Percentiles rank a stretch among this genome's conserved stretches.
Evolutionary conservation across 2,113 vertebrate species (phyloP).

Genomic region (Gnathochromis pfefferi): DNA sequence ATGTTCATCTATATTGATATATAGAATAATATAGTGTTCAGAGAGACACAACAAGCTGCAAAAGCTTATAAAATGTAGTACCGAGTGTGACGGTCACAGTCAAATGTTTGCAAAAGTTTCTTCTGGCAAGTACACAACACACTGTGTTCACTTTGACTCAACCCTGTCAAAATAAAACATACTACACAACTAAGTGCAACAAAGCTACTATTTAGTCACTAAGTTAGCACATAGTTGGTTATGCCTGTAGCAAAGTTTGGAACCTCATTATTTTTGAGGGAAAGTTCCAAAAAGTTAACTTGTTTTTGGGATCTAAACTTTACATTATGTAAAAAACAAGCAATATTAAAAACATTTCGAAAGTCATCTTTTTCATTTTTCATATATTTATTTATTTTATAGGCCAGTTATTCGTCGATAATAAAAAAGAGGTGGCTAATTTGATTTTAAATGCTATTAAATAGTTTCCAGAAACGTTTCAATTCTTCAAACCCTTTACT

Average conservation of each 20-base stretch:
- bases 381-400: neutral
- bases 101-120: neutral
- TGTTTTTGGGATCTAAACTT: neutral
- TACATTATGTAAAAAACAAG: neutral
- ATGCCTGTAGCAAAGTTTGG: neutral
- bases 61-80: fast-evolving
- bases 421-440: fast-evolving
- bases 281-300: neutral
- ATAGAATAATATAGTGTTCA: neutral
- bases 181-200: neutral
- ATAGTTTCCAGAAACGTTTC: neutral
- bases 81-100: fast-evolving
- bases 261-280: neutral
- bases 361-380: neutral
- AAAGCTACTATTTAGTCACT: neutral
- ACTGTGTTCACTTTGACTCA: neutral
- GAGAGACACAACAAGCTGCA: neutral
- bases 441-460: neutral
- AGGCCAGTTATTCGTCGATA: neutral
- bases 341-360: neutral
- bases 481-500: neutral
- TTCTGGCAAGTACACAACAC: neutral
- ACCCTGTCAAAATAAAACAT: neutral
- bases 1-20: neutral
- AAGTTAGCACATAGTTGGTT: neutral